Conservation (phyloP, 2,888 invertebrate genomes). For the Napeogenes inachia region DNA sequence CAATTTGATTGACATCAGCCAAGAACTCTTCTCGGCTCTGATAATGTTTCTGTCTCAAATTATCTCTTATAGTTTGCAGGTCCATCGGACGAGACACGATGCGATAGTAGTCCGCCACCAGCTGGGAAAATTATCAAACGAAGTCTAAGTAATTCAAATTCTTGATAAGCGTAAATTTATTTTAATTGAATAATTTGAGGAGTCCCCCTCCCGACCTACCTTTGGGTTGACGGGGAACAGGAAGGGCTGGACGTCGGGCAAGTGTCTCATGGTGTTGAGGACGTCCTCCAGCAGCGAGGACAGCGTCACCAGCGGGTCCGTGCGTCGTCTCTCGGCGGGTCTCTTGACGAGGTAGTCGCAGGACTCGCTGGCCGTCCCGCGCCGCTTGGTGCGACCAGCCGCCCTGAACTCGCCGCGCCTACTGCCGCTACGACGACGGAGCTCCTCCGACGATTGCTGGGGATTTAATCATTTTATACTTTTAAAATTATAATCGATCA, state of each 20-base stretch:
- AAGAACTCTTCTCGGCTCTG: constrained; percentile 97
- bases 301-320: constrained; percentile 97
- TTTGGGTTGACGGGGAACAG: constrained; percentile 96
- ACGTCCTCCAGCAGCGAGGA: constrained; percentile 94
- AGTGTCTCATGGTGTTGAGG: constrained; percentile 92
- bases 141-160: neutral
- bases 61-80: constrained; percentile 95
- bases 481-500: too few relatives aligned
- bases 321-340: constrained; percentile 89
- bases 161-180: too few relatives aligned
- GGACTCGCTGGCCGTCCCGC: constrained; percentile 57
- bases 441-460: constrained; percentile 88
- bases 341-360: constrained; percentile 88
- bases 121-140: constrained; percentile 50
- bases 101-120: constrained; percentile 95
- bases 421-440: constrained; percentile 87
- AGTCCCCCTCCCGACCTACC: constrained; percentile 53
- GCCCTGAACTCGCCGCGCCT: constrained; percentile 79
- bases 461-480: neutral
- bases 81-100: constrained; percentile 97
- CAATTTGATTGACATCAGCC: constrained; percentile 96
- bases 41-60: constrained; percentile 91
- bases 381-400: constrained; percentile 47
- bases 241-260: constrained; percentile 96
- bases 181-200: too few relatives aligned